Conservation (phyloP, 2,888 invertebrate genomes). For the Pseudococcus viburni region DNA sequence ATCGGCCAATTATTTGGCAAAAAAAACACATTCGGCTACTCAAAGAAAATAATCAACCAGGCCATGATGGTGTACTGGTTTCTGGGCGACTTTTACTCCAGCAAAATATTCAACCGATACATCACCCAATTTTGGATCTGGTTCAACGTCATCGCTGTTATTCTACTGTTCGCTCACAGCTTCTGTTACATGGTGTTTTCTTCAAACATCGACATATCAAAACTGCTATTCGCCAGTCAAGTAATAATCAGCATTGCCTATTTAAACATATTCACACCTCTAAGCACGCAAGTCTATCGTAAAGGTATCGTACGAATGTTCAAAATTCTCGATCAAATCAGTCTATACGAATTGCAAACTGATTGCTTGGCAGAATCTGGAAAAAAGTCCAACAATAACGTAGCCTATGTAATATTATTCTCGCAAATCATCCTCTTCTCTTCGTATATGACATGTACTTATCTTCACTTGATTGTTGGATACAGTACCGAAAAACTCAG, state of each 20-base stretch:
- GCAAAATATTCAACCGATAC: not conserved
- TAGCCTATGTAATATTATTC: not conserved
- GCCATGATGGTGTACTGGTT: conserved; percentile 18
- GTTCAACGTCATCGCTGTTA: not conserved
- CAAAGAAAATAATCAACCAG: conserved; percentile 7
- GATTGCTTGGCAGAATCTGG: not conserved
- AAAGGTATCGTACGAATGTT: not conserved
- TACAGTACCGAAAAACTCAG: not conserved
- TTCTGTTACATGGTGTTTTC: not conserved
- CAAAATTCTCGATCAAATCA: not conserved
- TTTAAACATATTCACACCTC: not conserved
- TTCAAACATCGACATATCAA: not conserved
- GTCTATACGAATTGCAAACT: not conserved
- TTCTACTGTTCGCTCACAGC: not conserved
- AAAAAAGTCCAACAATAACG: not conserved
- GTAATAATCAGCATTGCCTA: not conserved
- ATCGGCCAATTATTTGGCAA: not conserved
- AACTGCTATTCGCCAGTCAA: conserved; percentile 7
- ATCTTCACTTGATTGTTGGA: not conserved
- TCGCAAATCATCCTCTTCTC: not conserved
- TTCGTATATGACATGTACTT: not conserved
- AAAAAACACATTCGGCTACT: not conserved
- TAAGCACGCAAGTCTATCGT: not conserved
- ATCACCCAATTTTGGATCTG: not conserved
- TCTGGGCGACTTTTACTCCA: not conserved